Evolutionary conservation across 2,888 invertebrate genomes (phyloP).

Genomic region (Stenchaetothrips biformis): DNA sequence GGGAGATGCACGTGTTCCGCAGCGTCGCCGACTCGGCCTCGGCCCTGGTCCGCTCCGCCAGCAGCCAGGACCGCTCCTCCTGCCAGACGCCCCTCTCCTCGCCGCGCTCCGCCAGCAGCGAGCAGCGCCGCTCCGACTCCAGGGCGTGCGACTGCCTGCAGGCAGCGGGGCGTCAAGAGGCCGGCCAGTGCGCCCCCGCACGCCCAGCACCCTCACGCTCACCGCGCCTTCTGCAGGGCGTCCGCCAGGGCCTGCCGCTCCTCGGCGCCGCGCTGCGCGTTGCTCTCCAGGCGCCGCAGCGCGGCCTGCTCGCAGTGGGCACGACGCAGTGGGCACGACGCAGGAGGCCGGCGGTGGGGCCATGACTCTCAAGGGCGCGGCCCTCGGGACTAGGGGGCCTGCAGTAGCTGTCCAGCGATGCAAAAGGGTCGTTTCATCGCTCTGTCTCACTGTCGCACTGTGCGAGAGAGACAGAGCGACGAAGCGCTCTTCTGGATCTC

Average conservation of each 20-base stretch:
- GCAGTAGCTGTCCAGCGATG: no score
- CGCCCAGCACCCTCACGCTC: no score
- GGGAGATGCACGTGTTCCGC: slow-evolving; percentile 6
- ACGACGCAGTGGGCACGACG: no score
- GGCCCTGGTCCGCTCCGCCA: slow-evolving; percentile 4
- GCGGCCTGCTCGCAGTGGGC: not conserved
- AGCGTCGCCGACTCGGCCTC: slow-evolving; percentile 5
- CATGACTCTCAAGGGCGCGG: no score
- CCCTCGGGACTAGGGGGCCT: no score
- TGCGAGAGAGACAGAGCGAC: no score
- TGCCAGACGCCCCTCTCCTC: slow-evolving; percentile 9
- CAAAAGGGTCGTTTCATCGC: no score
- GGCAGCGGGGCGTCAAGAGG: slow-evolving; percentile 36
- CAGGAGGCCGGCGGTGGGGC: no score
- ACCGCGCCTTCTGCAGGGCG: not conserved
- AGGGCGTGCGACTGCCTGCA: slow-evolving; percentile 1
- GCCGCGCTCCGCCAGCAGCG: not conserved
- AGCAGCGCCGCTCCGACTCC: slow-evolving; percentile 3
- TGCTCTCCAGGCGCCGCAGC: not conserved
- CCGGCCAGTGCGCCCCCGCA: no score
- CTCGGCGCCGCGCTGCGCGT: not conserved
- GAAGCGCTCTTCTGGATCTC: no score
- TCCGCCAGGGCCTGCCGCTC: slow-evolving; percentile 11
- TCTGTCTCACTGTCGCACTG: no score
- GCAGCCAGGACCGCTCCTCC: not conserved